Conservation (phyloP, 2,113 vertebrate species). For the Paramormyrops kingsleyae region DNA sequence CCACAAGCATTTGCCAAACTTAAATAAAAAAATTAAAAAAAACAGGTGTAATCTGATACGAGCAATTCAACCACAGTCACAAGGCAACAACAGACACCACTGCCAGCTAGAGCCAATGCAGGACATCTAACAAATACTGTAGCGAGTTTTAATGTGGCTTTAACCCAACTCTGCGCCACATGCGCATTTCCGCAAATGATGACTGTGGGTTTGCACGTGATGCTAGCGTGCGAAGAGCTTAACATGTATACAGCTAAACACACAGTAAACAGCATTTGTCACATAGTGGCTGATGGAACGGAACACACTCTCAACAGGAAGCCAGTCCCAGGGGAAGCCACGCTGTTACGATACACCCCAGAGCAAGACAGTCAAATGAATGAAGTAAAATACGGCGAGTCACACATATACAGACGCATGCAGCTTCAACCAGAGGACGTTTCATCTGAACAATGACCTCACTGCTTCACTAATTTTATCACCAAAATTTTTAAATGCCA, state of each 20-base stretch:
- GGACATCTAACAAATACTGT: background rate
- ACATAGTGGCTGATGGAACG: background rate
- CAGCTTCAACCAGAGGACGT: background rate
- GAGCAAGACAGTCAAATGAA: background rate
- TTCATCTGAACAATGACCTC: background rate
- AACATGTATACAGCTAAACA: background rate
- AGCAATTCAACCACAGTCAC: background rate
- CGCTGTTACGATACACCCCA: background rate
- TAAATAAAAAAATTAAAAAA: background rate
- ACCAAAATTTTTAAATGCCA: background rate
- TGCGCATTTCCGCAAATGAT: background rate
- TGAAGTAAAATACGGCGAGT: background rate
- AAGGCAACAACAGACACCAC: background rate
- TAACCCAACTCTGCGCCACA: background rate
- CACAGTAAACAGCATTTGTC: background rate
- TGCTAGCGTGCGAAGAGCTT: background rate
- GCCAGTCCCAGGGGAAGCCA: background rate
- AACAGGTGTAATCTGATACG: background rate
- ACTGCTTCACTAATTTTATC: background rate
- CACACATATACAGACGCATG: background rate
- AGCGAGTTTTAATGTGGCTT: background rate
- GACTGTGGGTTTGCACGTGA: background rate
- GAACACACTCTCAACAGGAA: background rate
- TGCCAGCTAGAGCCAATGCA: background rate
- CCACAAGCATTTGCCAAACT: background rate